Percentiles rank a stretch among this genome's conserved stretches.
Conservation (phyloP, 2,797 vertebrate genomes). For the Mareca strepera region DNA sequence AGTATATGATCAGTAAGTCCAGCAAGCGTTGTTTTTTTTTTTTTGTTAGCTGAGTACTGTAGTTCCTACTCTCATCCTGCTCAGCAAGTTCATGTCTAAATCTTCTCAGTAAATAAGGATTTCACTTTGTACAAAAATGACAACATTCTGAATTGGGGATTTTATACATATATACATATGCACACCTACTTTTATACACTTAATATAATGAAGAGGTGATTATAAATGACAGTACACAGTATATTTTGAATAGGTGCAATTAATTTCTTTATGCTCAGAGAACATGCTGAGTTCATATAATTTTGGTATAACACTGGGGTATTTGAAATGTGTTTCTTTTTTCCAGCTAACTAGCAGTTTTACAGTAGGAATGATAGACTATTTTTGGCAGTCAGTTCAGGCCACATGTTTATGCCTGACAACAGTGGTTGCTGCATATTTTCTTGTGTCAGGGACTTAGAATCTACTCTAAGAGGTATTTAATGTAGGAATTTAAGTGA, state of each 20-base stretch:
- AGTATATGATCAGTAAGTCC: not conserved
- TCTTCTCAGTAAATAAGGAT: not conserved
- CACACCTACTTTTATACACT: not conserved
- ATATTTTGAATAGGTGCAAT: not conserved
- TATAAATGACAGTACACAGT: not conserved
- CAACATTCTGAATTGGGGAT: not conserved
- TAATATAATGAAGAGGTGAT: not conserved
- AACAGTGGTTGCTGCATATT: conserved; percentile 18
- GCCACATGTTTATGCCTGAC: not conserved
- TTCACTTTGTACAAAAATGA: not conserved
- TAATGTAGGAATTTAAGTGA: not conserved
- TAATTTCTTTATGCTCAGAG: not conserved
- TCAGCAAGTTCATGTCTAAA: not conserved
- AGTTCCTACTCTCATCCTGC: not conserved
- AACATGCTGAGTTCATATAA: not conserved
- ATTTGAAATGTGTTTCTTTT: not conserved
- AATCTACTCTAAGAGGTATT: not conserved
- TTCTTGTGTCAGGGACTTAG: not conserved
- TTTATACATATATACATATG: not conserved
- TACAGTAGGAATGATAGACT: not conserved
- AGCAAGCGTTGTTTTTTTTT: not conserved
- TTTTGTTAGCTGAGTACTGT: not conserved
- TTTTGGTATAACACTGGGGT: not conserved
- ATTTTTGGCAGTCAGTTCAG: conserved; percentile 14
- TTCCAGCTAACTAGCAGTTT: not conserved